Conservation (phyloP, 2,113 vertebrate species). For the Himantopus leucocephalus region DNA sequence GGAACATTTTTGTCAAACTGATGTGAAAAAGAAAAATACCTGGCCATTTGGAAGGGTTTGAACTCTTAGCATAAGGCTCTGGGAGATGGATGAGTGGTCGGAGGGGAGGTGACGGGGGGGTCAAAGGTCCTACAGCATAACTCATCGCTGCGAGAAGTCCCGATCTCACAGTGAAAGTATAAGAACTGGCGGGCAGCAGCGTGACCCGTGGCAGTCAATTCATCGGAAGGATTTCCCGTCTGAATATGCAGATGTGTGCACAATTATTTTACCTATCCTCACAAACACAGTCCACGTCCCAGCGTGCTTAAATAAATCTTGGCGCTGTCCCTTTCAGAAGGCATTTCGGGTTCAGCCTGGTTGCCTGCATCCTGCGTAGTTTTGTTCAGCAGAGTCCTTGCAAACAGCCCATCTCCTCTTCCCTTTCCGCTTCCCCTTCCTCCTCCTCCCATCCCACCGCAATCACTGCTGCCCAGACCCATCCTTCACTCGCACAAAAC, state of each 20-base stretch:
- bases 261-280: constrained; percentile 29
- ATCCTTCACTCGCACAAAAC: constrained; percentile 61
- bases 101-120: constrained; percentile 9
- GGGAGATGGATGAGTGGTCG: constrained; percentile 37
- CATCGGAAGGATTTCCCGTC: constrained; percentile 49
- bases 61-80: constrained; percentile 5
- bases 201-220: not conserved
- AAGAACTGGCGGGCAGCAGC: not conserved
- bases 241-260: constrained; percentile 50
- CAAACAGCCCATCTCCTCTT: constrained; percentile 27
- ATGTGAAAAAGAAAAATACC: constrained; percentile 5
- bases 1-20: not conserved
- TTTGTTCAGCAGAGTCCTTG: constrained; percentile 46
- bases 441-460: constrained; percentile 44
- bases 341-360: not conserved
- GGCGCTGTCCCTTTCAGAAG: constrained; percentile 17
- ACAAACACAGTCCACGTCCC: not conserved
- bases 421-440: constrained; percentile 40
- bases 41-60: constrained; percentile 22
- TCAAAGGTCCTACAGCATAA: constrained; percentile 28
- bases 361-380: constrained; percentile 51
- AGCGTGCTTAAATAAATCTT: constrained; percentile 33
- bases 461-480: constrained; percentile 62
- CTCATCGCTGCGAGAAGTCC: not conserved
- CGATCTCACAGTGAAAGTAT: constrained; percentile 19